Conservation (phyloP, 2,888 invertebrate genomes). For the Crepidodera aurea region DNA sequence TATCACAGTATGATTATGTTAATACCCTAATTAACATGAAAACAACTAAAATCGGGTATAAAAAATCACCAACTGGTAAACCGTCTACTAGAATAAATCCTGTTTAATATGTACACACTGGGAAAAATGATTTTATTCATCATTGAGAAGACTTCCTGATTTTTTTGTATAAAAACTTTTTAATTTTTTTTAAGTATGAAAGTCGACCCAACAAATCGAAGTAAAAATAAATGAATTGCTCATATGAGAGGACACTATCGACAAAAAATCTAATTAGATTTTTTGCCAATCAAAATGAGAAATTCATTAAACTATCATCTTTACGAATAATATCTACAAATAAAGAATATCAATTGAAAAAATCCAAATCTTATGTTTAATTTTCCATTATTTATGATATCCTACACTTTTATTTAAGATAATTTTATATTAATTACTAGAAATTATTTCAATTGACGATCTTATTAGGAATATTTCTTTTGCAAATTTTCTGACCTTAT, state of each 20-base stretch:
- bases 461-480: too few relatives aligned
- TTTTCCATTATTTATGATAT: not conserved
- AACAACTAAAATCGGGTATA: constrained; percentile 57
- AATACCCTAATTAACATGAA: constrained; percentile 61
- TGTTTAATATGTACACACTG: constrained; percentile 12
- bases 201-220: not conserved
- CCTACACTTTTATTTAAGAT: not conserved
- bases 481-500: too few relatives aligned
- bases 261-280: constrained; percentile 4
- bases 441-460: too few relatives aligned
- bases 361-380: not conserved
- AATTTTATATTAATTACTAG: too few relatives aligned
- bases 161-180: constrained; percentile 12
- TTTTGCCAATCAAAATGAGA: constrained; percentile 7
- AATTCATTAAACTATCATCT: not conserved
- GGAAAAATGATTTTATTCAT: constrained; percentile 1
- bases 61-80: constrained; percentile 53
- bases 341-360: not conserved
- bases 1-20: constrained; percentile 72
- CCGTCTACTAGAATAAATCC: constrained; percentile 12
- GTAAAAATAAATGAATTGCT: not conserved
- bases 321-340: not conserved
- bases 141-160: not conserved
- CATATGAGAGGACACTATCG: constrained; percentile 5
- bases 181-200: not conserved